phyloP scores from a whole-genome alignment of 2,888 invertebrate species.

The Bembecia ichneumoniformis region DNA sequence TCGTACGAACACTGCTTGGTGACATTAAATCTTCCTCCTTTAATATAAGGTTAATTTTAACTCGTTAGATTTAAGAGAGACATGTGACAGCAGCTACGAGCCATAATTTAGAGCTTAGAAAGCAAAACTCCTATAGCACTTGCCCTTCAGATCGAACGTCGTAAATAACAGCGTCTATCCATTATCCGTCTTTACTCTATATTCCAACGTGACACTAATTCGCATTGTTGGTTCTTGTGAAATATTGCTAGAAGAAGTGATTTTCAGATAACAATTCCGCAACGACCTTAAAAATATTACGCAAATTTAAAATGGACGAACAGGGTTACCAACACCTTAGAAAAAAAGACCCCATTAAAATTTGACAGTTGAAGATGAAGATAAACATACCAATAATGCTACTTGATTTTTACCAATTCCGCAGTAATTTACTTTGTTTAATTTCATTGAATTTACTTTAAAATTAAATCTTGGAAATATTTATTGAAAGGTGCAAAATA shows the following conservation, averaged over 20 bases:
- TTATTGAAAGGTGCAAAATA: too few species aligned
- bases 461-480: too few species aligned
- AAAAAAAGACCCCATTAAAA: background rate
- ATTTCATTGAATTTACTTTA: too few species aligned
- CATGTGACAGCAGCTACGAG: slow-evolving; percentile 5
- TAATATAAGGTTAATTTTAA: background rate
- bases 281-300: too few species aligned
- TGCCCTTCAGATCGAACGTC: slow-evolving; percentile 29
- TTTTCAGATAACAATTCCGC: slow-evolving; percentile 3
- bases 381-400: too few species aligned
- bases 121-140: slow-evolving; percentile 31
- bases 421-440: too few species aligned
- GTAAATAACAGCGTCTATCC: slow-evolving; percentile 40
- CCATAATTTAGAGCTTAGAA: slow-evolving; percentile 56
- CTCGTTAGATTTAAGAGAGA: background rate
- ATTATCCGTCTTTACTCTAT: slow-evolving; percentile 49
- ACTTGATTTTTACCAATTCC: too few species aligned
- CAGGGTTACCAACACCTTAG: background rate
- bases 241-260: slow-evolving; percentile 20
- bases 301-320: slow-evolving; percentile 2
- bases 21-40: background rate
- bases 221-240: slow-evolving; percentile 37
- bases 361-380: too few species aligned
- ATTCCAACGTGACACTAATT: slow-evolving; percentile 41
- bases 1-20: slow-evolving; percentile 2